Evolutionary conservation across 2,888 invertebrate genomes (phyloP), one percentile per base, ranked within the genome.

Genomic region (Sipha maydis): DNA sequence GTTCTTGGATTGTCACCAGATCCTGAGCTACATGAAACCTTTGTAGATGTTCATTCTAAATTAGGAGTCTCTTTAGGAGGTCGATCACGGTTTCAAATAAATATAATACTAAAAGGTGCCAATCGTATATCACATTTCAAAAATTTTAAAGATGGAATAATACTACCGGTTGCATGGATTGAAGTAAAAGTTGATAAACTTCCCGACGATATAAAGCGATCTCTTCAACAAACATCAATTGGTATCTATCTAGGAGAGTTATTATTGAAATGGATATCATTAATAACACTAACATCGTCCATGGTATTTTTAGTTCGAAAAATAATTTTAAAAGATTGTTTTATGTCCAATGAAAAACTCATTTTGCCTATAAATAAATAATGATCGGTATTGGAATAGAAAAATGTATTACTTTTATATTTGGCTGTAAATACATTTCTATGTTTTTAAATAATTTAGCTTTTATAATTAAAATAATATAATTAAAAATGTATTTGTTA

Each of bases 21-120:
- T 34, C 92, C 93, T 0, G 91, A 93, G 0, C 91, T 93, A 0
- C 95, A 96, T 91, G 94, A 94, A 80, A 94, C 95, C 0, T 95
- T 93, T 91, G 90, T 96, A 1, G 96, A 97, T 91, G 91, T 97
- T 0, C 97, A 97, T 92, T 96, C 96, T 28, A 90, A 90, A 75
- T 75, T 90, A 19, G 90, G 90, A 21, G 76, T 90, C 14, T 89
- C 90, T 9, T 28, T 90, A 31, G 89, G 75, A 2, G 89, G 90
- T 8, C 89, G 89, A 9, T 89, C 89, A 0, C 89, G 90, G 21
- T 88, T 89, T 67, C 90, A 90, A 82, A 41, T 90, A 3, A 89
- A 89, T 34, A 85, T 90, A 17, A 78, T 89, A 31, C 82, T 89
- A 11, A 79, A 85, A 7, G 89, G 89, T 61, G 89, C 86, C 17